Conservation (phyloP, 2,797 vertebrate genomes). For the Neostethus bicornis region DNA sequence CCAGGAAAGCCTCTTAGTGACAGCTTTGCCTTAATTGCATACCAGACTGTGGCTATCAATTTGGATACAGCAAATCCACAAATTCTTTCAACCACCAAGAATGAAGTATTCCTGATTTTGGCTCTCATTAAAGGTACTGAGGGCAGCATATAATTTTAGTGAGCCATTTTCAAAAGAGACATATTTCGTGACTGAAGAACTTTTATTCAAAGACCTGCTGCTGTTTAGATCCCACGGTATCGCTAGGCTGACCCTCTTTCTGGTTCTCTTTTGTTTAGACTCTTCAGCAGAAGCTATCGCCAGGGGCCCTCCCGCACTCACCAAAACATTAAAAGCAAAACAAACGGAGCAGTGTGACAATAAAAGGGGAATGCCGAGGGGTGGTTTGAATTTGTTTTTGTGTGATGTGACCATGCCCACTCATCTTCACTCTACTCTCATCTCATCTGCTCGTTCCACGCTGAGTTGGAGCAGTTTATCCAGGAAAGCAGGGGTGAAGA, state of each 20-base stretch:
- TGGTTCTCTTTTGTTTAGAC: conserved; percentile 43
- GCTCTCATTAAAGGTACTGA: conserved; percentile 21
- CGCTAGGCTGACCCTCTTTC: conserved; percentile 23
- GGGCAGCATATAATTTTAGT: conserved; percentile 1
- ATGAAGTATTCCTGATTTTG: conserved; percentile 39
- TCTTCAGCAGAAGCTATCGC: conserved; percentile 34
- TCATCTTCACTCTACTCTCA: conserved; percentile 50
- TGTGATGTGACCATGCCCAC: conserved; percentile 52
- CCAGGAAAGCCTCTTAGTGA: conserved; percentile 77
- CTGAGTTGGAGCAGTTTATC: conserved; percentile 66
- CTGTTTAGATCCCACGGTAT: conserved; percentile 45
- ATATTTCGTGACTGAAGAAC: conserved; percentile 28
- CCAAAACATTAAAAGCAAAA: conserved; percentile 61
- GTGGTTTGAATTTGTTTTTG: conserved; percentile 53
- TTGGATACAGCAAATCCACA: conserved; percentile 68
- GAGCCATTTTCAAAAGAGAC: conserved; percentile 6
- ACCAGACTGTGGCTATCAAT: conserved; percentile 72
- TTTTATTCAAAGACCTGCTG: conserved; percentile 30
- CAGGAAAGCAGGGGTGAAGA: conserved; percentile 66
- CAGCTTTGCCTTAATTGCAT: conserved; percentile 76
- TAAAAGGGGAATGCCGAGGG: conserved; percentile 54
- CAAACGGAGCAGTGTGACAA: conserved; percentile 60
- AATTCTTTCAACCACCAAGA: conserved; percentile 70
- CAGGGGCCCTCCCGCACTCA: conserved; percentile 42
- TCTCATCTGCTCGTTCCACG: conserved; percentile 52